Percentiles rank a stretch among this genome's conserved stretches.
These are phyloP conservation scores for Melanostigma gelatinosum DNA, from an alignment of 2,113 vertebrate species.

Conservation along the genomic window DNA sequence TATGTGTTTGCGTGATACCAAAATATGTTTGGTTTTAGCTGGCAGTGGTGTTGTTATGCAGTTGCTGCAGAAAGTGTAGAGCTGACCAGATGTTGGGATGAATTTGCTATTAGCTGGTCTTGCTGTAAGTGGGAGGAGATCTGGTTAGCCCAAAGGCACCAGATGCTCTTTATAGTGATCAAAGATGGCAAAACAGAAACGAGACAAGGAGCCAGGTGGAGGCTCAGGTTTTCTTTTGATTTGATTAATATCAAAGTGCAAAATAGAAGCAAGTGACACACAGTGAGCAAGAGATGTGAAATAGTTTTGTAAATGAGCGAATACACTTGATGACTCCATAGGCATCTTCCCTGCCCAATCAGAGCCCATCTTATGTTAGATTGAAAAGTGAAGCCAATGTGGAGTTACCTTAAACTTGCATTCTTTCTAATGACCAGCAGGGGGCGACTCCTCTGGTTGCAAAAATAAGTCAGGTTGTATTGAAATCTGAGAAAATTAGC, in stretches of 20 bases:
- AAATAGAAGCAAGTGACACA: slow-evolving; percentile 10
- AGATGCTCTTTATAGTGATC: slow-evolving; percentile 60
- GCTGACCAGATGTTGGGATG: slow-evolving; percentile 57
- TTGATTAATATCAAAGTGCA: slow-evolving; percentile 15
- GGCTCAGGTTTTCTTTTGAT: slow-evolving; percentile 27
- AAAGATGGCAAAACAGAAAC: slow-evolving; percentile 49
- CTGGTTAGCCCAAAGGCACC: slow-evolving; percentile 43
- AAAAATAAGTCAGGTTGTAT: neutral
- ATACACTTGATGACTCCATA: neutral
- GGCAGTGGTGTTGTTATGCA: slow-evolving; percentile 34
- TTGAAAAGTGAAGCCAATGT: neutral
- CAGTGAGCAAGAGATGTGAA: neutral
- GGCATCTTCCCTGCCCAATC: neutral
- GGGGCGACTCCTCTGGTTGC: neutral
- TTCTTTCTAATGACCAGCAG: neutral
- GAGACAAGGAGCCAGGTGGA: slow-evolving; percentile 23
- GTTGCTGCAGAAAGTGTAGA: neutral
- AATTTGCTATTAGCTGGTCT: slow-evolving; percentile 53
- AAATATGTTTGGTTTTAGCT: slow-evolving; percentile 25
- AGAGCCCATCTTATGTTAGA: neutral
- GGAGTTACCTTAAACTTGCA: neutral
- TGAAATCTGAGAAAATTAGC: neutral
- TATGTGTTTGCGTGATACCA: slow-evolving; percentile 4
- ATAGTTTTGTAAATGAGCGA: neutral
- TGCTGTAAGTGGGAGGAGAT: slow-evolving; percentile 42